A percentile compares a stretch with the other conserved stretches of the same genome.
Evolutionary conservation across 2,113 vertebrate species (phyloP).

Genomic region (Myanophis thanlyinensis): DNA sequence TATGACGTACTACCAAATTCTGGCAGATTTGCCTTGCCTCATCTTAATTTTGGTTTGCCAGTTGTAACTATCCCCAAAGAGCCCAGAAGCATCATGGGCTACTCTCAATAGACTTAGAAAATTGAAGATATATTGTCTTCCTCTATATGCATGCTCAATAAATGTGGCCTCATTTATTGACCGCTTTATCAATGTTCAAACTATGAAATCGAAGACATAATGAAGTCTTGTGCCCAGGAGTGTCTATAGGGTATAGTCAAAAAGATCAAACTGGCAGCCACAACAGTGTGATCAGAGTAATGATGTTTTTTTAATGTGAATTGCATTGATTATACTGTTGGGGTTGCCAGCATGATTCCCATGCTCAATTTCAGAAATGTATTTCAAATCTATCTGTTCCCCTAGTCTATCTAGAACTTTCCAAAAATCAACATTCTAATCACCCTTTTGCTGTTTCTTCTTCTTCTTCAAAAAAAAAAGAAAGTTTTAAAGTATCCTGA

Average conservation of each 20-base stretch:
- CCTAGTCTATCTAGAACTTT: not conserved
- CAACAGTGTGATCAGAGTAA: not conserved
- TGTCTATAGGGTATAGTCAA: not conserved
- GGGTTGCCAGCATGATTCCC: not conserved
- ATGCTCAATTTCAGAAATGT: not conserved
- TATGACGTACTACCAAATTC: not conserved
- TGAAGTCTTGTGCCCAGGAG: not conserved
- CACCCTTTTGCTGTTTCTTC: not conserved
- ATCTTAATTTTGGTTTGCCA: not conserved
- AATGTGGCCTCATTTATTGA: not conserved
- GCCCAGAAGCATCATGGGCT: not conserved
- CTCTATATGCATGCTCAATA: not conserved
- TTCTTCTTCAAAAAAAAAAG: too few relatives aligned
- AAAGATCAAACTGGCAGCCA: not conserved
- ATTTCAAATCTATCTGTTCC: not conserved
- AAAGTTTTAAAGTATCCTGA: not conserved
- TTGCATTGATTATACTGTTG: not conserved
- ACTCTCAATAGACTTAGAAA: not conserved
- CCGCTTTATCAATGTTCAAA: not conserved
- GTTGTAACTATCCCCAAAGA: not conserved
- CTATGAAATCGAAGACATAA: not conserved
- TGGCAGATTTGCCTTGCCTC: not conserved
- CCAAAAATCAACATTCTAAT: not conserved
- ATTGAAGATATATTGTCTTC: not conserved
- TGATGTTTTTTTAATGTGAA: not conserved